Evolutionary conservation across 1,140 invertebrate genomes (phyloP), one percentile per base, ranked within the genome.

Genomic region (Neodiprion pinetum): DNA sequence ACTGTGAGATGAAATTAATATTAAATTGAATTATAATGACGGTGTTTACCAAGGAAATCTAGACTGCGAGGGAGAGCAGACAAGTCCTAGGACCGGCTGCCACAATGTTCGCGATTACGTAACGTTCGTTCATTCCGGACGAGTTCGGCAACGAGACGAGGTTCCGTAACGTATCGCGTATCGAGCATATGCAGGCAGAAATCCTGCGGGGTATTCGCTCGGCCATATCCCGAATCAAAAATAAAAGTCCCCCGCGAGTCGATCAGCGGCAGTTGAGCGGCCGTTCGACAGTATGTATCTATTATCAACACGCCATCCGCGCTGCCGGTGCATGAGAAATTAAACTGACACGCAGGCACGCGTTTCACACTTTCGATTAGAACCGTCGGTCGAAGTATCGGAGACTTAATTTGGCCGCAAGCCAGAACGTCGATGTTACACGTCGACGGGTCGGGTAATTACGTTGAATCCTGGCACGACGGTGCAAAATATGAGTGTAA

Each of bases 21-120:
- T 81, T 80, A 82, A 82, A 82, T 83, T 83, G 80, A 83, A 83
- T 83, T 81, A 81, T 83, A 83, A 82, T 83, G 80, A 81, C 80
- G 81, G 82, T 81, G 78, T 81, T 83, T 81, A 80, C 77, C 72
- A 70, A 81, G 72, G 75, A 73, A 61, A 61, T 61, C 53, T 61
- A 61, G 53, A 61, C 53, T 61, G 53, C 53, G 4, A 61, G 11
- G 53, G n/a, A 61, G 53, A 61, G 11, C n/a, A 61, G 53, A 61
- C 3, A 21, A 40, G 28, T 40, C 28, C 28, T 40, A 40, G 28
- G 28, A 40, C 28, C 28, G 5, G 28, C 28, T 40, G 28, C 28
- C 28, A 40, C 28, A 40, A 40, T 40, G 28, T 40, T 40, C 28
- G 28, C 28, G 28, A 40, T 40, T 40, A 40, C 28, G 28, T 4